Percentiles rank a stretch among this genome's conserved stretches.
These are phyloP conservation scores for Chionodraco myersi DNA, from an alignment of 2,113 vertebrate genomes.

Conservation along the genomic window DNA sequence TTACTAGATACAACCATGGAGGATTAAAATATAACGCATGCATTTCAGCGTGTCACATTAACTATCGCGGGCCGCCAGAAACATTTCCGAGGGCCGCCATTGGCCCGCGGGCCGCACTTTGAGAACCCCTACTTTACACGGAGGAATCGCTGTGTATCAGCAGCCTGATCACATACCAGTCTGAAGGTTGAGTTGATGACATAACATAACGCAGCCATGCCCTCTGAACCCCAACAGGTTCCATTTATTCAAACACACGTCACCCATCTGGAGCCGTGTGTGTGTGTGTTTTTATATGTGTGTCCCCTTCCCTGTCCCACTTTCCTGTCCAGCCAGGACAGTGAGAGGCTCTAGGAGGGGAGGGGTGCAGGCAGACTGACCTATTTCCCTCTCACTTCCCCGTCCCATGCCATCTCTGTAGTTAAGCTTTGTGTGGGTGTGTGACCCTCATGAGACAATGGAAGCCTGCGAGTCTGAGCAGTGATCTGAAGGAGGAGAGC, in stretches of 20 bases:
- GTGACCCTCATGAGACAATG: constrained; percentile 66
- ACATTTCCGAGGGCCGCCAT: no score
- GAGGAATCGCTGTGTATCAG: constrained; percentile 39
- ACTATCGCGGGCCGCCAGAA: no score
- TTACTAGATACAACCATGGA: no score
- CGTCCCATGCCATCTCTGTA: constrained; percentile 50
- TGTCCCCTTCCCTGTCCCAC: constrained; percentile 71
- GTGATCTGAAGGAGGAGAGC: constrained; percentile 67
- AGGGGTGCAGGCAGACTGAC: constrained; percentile 76
- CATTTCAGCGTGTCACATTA: no score
- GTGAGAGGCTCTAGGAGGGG: constrained; percentile 58
- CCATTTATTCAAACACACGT: constrained; percentile 67
- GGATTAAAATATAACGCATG: no score
- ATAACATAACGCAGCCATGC: constrained; percentile 64
- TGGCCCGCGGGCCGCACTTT: no score
- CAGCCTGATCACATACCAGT: constrained; percentile 44
- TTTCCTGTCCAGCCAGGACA: constrained; percentile 77
- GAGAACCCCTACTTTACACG: neutral
- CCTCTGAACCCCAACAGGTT: constrained; percentile 78
- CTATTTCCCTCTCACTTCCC: constrained; percentile 74
- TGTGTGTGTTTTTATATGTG: constrained; percentile 16
- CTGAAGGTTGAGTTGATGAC: constrained; percentile 70
- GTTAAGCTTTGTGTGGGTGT: constrained; percentile 42
- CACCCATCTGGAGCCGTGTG: constrained; percentile 70
- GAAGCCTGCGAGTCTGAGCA: constrained; percentile 52